Evolutionary conservation across 2,113 vertebrate species (phyloP).

Genomic region (Hyla sarda): DNA sequence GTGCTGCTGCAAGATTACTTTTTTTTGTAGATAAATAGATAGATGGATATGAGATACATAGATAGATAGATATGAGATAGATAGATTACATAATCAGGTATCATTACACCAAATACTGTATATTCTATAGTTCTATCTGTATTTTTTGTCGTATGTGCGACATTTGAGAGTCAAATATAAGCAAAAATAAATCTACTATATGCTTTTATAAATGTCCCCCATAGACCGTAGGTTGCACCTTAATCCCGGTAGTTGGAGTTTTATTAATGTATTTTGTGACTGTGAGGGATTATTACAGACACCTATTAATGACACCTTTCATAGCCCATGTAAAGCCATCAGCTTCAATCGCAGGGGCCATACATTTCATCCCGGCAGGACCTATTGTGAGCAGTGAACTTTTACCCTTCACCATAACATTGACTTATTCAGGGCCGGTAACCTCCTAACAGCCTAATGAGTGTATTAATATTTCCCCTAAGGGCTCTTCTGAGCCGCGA

Average conservation of each 20-base stretch:
- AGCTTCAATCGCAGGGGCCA: conserved; percentile 12
- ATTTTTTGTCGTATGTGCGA: too few species aligned
- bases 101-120: too few species aligned
- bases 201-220: too few species aligned
- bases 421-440: conserved; percentile 24
- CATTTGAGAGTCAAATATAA: too few species aligned
- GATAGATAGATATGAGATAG: neutral
- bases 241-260: neutral
- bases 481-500: conserved; percentile 10
- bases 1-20: too few species aligned
- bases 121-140: too few species aligned
- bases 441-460: conserved; percentile 47
- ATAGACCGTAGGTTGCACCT: neutral
- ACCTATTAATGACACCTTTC: conserved; percentile 35
- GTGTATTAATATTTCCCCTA: conserved; percentile 36
- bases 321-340: neutral
- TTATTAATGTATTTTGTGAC: conserved; percentile 5
- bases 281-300: conserved; percentile 19
- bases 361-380: conserved; percentile 3
- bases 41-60: conserved; percentile 7
- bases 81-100: too few species aligned
- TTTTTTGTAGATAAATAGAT: neutral
- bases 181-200: too few species aligned
- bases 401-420: conserved; percentile 19
- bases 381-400: conserved; percentile 22